Base-by-base conservation (phyloP, 2,888 invertebrate species). In the Sipha maydis region DNA sequence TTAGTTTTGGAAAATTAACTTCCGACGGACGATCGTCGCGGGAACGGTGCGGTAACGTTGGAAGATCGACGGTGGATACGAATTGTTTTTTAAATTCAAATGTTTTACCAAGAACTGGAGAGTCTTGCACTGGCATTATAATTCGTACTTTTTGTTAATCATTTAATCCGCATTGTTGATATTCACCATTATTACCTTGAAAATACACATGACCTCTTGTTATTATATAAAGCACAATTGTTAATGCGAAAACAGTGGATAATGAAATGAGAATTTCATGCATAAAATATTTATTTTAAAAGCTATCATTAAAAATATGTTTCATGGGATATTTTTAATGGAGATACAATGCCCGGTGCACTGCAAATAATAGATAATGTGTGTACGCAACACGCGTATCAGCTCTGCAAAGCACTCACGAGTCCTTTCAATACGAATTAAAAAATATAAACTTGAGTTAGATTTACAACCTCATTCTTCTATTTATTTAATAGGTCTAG, bases 181-280 rank as follows among this genome's bases (percentile, higher is more conserved):
- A 83, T 54, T 83, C 73, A 34, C 34, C n/a, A 56, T 83, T 73
- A 73, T 83, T 73, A 83, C 83, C 83, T 83, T 83, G 73, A 83
- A 83, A 83, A 71, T 73, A 73, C 71, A 34, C 34, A 73, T 73
- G 73, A 83, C 54, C 83, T 83, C 83, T 83, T 73, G 73, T 83
- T 71, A 71, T 48, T 41, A 38, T n/a, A n/a, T 69, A 28, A n/a
- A 79, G n/a, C 19, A 34, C 34, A 34, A 73, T 83, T 83, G 83
- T 83, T 56, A 73, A 83, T 83, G 54, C 9, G 9, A 73, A 73
- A 73, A 83, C 73, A 19, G 73, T 34, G n/a, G 9, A n/a, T 67
- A 83, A 73, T 73, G 48, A 83, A 83, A 83, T 83, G 71, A n/a
- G 73, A 73, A 73, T 83, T 73, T n/a, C 83, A 83, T 83, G 73